Percentiles rank a stretch among this genome's conserved stretches.
phyloP scores from a whole-genome alignment of 2,113 vertebrate genomes.

The Phoenicopterus ruber region DNA sequence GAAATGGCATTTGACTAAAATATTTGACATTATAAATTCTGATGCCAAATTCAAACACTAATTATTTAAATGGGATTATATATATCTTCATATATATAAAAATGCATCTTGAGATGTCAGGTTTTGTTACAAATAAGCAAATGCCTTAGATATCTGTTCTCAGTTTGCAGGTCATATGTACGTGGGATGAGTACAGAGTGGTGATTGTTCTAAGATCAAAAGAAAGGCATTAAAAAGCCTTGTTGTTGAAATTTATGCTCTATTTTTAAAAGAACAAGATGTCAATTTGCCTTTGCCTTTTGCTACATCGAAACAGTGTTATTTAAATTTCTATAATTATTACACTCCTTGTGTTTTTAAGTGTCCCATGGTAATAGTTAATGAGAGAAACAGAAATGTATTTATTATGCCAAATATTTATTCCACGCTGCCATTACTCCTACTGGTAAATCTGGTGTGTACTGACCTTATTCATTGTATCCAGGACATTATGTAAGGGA shows the following conservation, averaged over 20 bases:
- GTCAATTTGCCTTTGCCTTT: neutral
- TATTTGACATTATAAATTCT: neutral
- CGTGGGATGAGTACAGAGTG: neutral
- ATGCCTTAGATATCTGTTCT: neutral
- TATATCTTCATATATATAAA: neutral
- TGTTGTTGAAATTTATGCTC: neutral
- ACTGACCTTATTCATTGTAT: constrained; percentile 61
- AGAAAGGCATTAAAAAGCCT: neutral
- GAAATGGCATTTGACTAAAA: neutral
- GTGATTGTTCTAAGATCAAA: neutral
- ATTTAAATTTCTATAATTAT: neutral
- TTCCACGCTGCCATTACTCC: constrained; percentile 70
- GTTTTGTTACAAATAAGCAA: neutral
- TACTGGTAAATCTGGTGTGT: constrained; percentile 63
- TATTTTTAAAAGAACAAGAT: neutral
- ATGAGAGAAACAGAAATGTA: constrained; percentile 60
- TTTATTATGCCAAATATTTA: constrained; percentile 72
- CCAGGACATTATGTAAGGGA: constrained; percentile 53
- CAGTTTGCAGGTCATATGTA: neutral
- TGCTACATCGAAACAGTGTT: neutral
- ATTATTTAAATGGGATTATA: neutral
- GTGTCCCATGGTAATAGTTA: neutral
- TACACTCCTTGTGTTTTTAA: neutral
- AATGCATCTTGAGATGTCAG: neutral
- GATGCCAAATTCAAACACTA: neutral